phyloP scores from a whole-genome alignment of 2,888 invertebrate genomes.

The Euphydryas editha region DNA sequence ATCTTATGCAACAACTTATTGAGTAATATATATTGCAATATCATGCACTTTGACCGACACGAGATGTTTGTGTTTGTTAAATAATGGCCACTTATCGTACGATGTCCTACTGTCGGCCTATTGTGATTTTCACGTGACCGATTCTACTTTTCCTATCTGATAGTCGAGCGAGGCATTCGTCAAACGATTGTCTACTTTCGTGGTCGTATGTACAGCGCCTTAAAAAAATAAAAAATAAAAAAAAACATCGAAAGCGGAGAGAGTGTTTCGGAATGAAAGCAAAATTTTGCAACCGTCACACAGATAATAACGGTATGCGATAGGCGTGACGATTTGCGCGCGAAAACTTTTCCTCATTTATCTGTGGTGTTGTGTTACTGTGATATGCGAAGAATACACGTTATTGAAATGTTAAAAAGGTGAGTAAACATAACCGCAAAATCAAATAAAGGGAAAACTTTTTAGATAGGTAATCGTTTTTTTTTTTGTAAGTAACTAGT shows the following conservation, averaged over 20 bases:
- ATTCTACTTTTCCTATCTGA: conserved; percentile 54
- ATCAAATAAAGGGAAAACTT: not conserved
- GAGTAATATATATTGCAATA: conserved; percentile 30
- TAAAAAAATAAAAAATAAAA: conserved; percentile 38
- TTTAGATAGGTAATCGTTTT: not conserved
- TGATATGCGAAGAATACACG: conserved; percentile 58
- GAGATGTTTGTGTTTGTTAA: conserved; percentile 35
- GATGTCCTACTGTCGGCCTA: conserved; percentile 47
- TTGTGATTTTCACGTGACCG: conserved; percentile 61
- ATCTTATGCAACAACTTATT: not conserved
- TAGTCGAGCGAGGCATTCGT: conserved; percentile 52
- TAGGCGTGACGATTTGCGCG: conserved; percentile 32
- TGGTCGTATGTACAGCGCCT: conserved; percentile 51
- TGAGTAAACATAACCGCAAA: conserved; percentile 35
- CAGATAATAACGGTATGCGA: conserved; percentile 15
- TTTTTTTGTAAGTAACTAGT: not conserved
- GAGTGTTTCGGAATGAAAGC: conserved; percentile 42
- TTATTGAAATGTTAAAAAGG: conserved; percentile 65
- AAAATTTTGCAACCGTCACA: conserved; percentile 27
- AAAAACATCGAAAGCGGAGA: conserved; percentile 44
- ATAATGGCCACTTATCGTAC: conserved; percentile 39
- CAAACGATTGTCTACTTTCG: conserved; percentile 67
- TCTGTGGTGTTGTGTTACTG: conserved; percentile 35
- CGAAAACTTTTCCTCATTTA: conserved; percentile 27
- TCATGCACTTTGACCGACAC: conserved; percentile 41